A percentile compares a stretch with the other conserved stretches of the same genome.
Evolutionary conservation across 1,140 invertebrate species (phyloP).

Genomic region (Hylaeus anthracinus): DNA sequence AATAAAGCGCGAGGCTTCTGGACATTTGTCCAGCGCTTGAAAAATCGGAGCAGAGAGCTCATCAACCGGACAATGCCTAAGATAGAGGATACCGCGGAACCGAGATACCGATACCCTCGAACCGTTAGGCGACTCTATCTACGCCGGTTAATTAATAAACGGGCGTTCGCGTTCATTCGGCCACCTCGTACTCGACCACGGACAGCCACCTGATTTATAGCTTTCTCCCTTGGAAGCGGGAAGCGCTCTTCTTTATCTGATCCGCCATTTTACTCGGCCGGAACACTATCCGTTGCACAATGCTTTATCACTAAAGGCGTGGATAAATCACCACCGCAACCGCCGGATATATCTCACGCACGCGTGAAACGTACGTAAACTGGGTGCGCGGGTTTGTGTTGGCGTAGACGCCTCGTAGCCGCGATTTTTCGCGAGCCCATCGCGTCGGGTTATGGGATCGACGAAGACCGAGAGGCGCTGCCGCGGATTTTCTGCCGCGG

Average conservation of each 20-base stretch:
- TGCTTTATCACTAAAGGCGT: conserved; percentile 68
- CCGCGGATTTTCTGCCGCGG: neutral
- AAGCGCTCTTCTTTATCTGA: conserved; percentile 64
- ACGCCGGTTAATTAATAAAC: conserved; percentile 61
- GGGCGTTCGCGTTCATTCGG: conserved; percentile 38
- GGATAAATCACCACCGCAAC: conserved; percentile 60
- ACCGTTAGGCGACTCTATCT: conserved; percentile 61
- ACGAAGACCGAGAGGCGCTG: neutral
- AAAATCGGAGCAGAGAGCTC: conserved; percentile 18
- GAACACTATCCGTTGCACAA: conserved; percentile 69
- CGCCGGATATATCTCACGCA: conserved; percentile 49
- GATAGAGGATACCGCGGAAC: conserved; percentile 4
- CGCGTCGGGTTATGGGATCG: neutral
- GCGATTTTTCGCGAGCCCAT: conserved; percentile 7
- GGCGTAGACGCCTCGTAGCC: neutral
- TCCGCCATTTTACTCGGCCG: conserved; percentile 58
- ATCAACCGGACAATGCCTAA: conserved; percentile 32
- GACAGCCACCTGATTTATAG: conserved; percentile 63
- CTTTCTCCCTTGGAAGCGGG: conserved; percentile 38
- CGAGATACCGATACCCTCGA: conserved; percentile 30
- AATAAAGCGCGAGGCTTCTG: conserved; percentile 41
- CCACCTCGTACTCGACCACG: conserved; percentile 28
- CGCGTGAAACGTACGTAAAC: neutral
- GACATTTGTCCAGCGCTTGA: conserved; percentile 15
- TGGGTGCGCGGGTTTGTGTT: neutral